Percentiles rank a stretch among this genome's conserved stretches.
phyloP scores from a whole-genome alignment of 2,888 invertebrate genomes.

The Zaprionus bogoriensis region DNA sequence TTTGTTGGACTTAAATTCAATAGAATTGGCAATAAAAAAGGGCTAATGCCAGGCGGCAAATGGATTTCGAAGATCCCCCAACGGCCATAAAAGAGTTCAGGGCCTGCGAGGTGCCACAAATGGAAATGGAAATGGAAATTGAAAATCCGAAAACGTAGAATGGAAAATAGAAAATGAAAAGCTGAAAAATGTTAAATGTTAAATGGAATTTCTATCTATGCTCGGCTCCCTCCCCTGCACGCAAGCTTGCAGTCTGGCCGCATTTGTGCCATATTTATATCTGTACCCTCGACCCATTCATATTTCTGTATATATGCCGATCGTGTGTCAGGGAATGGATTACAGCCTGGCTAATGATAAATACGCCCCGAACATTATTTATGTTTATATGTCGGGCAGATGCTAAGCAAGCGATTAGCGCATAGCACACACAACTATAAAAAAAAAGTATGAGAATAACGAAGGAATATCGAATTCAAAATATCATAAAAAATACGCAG shows the following conservation, averaged over 20 bases:
- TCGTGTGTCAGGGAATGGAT: slow-evolving; percentile 56
- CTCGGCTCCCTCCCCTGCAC: background rate
- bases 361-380: slow-evolving; percentile 64
- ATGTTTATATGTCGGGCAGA: slow-evolving; percentile 35
- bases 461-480: slow-evolving; percentile 38
- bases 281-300: slow-evolving; percentile 62
- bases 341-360: slow-evolving; percentile 65
- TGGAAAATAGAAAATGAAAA: background rate
- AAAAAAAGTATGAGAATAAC: slow-evolving; percentile 1
- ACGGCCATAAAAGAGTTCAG: slow-evolving; percentile 51
- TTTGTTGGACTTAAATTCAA: slow-evolving; percentile 62
- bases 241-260: slow-evolving; percentile 58
- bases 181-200: background rate
- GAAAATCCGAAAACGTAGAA: slow-evolving; percentile 2
- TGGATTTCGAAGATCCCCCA: slow-evolving; percentile 1
- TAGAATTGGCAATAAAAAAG: slow-evolving; percentile 74
- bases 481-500: slow-evolving; percentile 23
- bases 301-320: slow-evolving; percentile 37
- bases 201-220: slow-evolving; percentile 45
- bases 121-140: background rate
- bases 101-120: too few relatives aligned
- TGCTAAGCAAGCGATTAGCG: slow-evolving; percentile 66
- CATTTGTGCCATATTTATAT: slow-evolving; percentile 72
- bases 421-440: slow-evolving; percentile 21
- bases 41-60: slow-evolving; percentile 54